These are phyloP conservation scores for Oxyura jamaicensis DNA, from an alignment of 2,113 vertebrate genomes.

Conservation along the genomic window DNA sequence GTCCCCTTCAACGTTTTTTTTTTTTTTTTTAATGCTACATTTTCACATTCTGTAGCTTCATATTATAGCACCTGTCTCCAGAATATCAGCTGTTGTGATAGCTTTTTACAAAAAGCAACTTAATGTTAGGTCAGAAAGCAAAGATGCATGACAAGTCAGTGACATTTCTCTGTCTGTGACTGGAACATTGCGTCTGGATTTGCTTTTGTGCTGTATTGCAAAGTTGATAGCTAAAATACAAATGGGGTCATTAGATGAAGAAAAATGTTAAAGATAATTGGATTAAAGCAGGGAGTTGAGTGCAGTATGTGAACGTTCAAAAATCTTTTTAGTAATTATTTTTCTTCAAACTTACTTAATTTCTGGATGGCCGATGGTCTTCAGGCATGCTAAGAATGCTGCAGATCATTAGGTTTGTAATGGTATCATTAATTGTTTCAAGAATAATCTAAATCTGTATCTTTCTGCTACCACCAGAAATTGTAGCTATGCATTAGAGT, in stretches of 20 bases:
- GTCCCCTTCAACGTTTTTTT: not conserved
- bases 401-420: slow-evolving; percentile 32
- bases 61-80: not conserved
- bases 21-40: not conserved
- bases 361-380: not conserved
- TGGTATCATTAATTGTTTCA: slow-evolving; percentile 44
- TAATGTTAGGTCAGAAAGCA: not conserved
- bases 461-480: not conserved
- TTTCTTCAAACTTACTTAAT: slow-evolving; percentile 16
- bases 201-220: not conserved
- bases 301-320: not conserved
- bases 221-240: slow-evolving; percentile 1
- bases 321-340: not conserved
- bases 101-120: not conserved
- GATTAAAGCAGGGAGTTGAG: not conserved
- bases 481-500: not conserved
- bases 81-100: not conserved
- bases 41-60: not conserved
- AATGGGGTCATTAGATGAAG: not conserved
- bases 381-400: not conserved
- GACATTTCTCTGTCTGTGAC: slow-evolving; percentile 13
- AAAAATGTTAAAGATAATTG: slow-evolving; percentile 2
- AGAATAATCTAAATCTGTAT: slow-evolving; percentile 31
- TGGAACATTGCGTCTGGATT: not conserved
- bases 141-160: not conserved